Evolutionary conservation across 2,113 vertebrate species (phyloP).

Genomic region (Cheilinus undulatus): DNA sequence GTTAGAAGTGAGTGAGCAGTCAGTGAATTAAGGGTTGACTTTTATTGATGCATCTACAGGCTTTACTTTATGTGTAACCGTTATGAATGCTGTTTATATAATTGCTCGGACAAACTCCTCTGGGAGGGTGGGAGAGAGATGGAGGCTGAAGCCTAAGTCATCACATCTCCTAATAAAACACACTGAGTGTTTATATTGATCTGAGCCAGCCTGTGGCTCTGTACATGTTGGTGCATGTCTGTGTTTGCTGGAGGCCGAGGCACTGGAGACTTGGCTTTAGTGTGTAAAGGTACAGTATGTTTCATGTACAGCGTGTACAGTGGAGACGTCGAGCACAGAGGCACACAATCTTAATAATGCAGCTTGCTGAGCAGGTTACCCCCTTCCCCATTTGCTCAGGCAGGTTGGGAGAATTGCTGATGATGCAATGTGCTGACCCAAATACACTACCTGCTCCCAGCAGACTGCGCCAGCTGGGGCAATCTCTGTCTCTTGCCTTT

Average conservation of each 20-base stretch:
- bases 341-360: constrained; percentile 79
- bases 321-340: constrained; percentile 36
- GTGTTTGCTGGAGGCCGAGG: neutral
- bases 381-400: constrained; percentile 80
- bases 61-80: neutral
- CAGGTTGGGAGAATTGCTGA: constrained; percentile 89
- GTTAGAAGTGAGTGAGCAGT: neutral
- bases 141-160: neutral
- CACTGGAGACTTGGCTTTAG: neutral
- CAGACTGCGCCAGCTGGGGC: constrained; percentile 85
- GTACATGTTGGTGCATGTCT: neutral
- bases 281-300: neutral
- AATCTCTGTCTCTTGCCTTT: constrained; percentile 46
- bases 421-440: constrained; percentile 89
- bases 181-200: constrained; percentile 33
- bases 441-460: constrained; percentile 85
- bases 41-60: neutral
- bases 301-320: constrained; percentile 16
- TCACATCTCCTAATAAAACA: constrained; percentile 28
- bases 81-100: constrained; percentile 10
- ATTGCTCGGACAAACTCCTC: neutral
- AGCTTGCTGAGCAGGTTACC: constrained; percentile 74
- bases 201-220: neutral
- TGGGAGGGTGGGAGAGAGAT: neutral
- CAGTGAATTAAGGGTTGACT: neutral